phyloP scores from a whole-genome alignment of 1,140 invertebrate genomes.

The Drosophila elegans region DNA sequence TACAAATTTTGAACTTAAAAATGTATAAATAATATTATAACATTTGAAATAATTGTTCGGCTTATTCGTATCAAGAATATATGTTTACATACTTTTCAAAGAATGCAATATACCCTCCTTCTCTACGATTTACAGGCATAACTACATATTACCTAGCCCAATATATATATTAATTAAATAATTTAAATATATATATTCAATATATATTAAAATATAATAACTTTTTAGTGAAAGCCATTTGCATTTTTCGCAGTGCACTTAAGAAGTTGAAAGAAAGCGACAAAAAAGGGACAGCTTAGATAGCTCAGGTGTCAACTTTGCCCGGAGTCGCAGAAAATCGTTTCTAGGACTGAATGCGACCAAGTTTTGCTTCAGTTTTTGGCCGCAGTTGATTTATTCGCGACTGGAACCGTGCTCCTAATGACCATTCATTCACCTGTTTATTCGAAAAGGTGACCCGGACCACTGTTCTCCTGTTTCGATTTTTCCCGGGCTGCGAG shows the following conservation, averaged over 20 bases:
- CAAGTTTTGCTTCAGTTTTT: conserved; percentile 23
- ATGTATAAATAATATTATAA: too few relatives aligned
- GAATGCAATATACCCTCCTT: too few relatives aligned
- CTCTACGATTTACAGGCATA: too few relatives aligned
- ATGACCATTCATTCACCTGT: conserved; percentile 23
- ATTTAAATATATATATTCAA: too few relatives aligned
- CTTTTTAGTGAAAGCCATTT: too few relatives aligned
- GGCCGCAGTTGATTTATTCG: conserved; percentile 41
- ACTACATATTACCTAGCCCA: too few relatives aligned
- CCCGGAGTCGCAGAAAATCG: conserved; percentile 23
- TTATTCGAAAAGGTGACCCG: conserved; percentile 31
- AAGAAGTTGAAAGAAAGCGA: conserved; percentile 2
- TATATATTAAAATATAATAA: too few relatives aligned
- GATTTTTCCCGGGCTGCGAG: neutral
- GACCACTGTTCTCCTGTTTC: neutral
- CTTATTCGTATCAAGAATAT: too few relatives aligned
- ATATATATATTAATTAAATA: too few relatives aligned
- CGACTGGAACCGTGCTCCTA: conserved; percentile 15
- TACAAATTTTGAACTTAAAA: too few relatives aligned
- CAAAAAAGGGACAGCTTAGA: neutral
- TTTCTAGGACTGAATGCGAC: conserved; percentile 20
- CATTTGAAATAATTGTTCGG: too few relatives aligned
- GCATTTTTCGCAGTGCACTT: neutral
- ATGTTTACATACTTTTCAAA: too few relatives aligned
- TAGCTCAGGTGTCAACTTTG: conserved; percentile 50